phyloP scores from a whole-genome alignment of 2,113 vertebrate genomes.

The Sylvia atricapilla region DNA sequence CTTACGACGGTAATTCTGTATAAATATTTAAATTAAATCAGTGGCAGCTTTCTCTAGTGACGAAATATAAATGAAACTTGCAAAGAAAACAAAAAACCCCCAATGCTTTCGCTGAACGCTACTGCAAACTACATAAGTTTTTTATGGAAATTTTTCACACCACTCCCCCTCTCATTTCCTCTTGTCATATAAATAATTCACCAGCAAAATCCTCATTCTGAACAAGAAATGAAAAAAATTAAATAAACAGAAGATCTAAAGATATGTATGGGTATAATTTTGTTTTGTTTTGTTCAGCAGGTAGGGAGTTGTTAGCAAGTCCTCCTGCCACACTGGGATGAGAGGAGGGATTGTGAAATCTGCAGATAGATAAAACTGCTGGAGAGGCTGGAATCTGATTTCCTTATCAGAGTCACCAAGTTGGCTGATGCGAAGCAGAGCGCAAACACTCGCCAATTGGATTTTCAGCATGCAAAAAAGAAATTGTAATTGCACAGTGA shows the following conservation, averaged over 20 bases:
- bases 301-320: not conserved
- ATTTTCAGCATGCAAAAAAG: slow-evolving; percentile 4
- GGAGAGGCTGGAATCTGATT: slow-evolving; percentile 23
- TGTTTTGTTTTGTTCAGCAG: not conserved
- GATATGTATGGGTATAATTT: not conserved
- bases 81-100: slow-evolving; percentile 19
- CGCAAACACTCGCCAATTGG: not conserved
- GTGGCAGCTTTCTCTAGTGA: slow-evolving; percentile 18
- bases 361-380: not conserved
- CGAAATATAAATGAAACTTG: slow-evolving; percentile 46
- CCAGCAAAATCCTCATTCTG: slow-evolving; percentile 34
- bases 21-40: slow-evolving; percentile 71
- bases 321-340: not conserved
- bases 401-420: slow-evolving; percentile 23
- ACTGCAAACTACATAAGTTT: slow-evolving; percentile 25
- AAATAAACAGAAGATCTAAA: not conserved
- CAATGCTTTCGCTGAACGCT: not conserved
- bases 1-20: slow-evolving; percentile 22
- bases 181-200: slow-evolving; percentile 70
- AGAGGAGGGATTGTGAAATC: not conserved
- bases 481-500: not conserved
- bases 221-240: slow-evolving; percentile 40
- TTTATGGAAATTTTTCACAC: slow-evolving; percentile 31
- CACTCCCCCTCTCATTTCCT: slow-evolving; percentile 38
- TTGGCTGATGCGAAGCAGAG: not conserved